These are phyloP conservation scores for Drosophila rubida DNA, from an alignment of 2,888 invertebrate species.

Conservation along the genomic window DNA sequence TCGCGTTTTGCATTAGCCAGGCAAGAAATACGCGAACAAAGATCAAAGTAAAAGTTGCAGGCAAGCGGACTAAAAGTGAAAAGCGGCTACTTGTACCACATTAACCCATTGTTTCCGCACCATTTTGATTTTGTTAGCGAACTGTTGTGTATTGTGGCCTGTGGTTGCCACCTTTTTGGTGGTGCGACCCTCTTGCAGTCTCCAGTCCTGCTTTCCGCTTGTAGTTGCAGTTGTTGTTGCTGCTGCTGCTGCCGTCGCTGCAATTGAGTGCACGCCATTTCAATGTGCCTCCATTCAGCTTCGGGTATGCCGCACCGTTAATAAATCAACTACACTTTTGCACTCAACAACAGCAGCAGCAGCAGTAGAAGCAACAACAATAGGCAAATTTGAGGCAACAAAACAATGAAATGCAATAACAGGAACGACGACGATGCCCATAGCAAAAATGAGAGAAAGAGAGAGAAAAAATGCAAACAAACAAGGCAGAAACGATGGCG, in stretches of 20 bases:
- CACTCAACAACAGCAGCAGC: slow-evolving; percentile 61
- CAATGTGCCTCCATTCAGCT: slow-evolving; percentile 59
- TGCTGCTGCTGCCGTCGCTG: slow-evolving; percentile 41
- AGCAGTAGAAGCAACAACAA: slow-evolving; percentile 40
- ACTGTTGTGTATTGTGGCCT: slow-evolving; percentile 24
- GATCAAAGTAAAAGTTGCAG: slow-evolving; percentile 19
- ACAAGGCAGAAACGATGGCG: slow-evolving; percentile 23
- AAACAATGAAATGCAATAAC: slow-evolving; percentile 77
- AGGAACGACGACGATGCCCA: slow-evolving; percentile 46
- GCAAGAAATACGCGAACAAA: slow-evolving; percentile 4
- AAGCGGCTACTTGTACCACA: slow-evolving; percentile 39
- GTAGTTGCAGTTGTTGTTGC: slow-evolving; percentile 12
- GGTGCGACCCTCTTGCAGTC: slow-evolving; percentile 2
- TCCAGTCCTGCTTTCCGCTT: slow-evolving; percentile 4
- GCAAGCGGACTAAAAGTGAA: slow-evolving; percentile 14
- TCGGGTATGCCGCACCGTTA: slow-evolving; percentile 67
- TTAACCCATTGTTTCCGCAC: slow-evolving; percentile 65
- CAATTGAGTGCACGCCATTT: slow-evolving; percentile 72
- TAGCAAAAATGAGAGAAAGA: background rate
- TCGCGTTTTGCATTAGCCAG: background rate
- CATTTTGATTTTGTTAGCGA: slow-evolving; percentile 55
- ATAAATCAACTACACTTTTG: slow-evolving; percentile 82
- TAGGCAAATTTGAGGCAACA: slow-evolving; percentile 65
- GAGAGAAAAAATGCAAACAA: slow-evolving; percentile 11
- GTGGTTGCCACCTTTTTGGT: slow-evolving; percentile 13